Base-by-base conservation (phyloP, 2,113 vertebrate genomes). In the Pampusana beccarii region DNA sequence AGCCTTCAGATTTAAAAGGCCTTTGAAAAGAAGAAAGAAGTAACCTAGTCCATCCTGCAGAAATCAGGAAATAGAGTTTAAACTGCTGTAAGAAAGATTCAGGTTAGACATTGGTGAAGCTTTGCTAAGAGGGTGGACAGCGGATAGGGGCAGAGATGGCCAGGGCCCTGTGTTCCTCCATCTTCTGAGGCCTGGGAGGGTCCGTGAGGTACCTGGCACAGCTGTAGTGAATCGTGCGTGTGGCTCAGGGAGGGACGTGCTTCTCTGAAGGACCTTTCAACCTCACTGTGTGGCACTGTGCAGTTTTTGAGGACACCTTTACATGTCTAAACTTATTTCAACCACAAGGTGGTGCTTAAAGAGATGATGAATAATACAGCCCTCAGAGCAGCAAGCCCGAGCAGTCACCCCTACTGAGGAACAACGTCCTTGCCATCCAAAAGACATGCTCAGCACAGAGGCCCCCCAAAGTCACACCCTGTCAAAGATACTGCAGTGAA, bases 1-100 rank as follows among this genome's bases (percentile, higher is more conserved):
- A 38, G 8, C 15, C 44, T 65, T 80, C 54, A 40, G 21, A 91
- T 90, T 72, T 73, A 57, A 77, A 77, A 96, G 34, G 17, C 16
- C 53, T 95, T 88, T 65, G 33, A 71, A 72, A 90, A 73, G 34
- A 73, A 86, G 38, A 83, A 86, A 62, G 24, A 84, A 93, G 23
- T n/a, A 14, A 74, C 21, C 58, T 48, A 53, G 62, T 31, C 20
- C 33, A 77, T 38, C 3, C 0, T 19, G 24, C 36, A 77, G 75
- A 80, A 67, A 93, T 34, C 25, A 19, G 54, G 64, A 88, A 93
- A 64, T 18, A 53, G 46, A 84, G 58, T 31, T 83, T 24, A 72
- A 86, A 86, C 8, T 44, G 28, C 44, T 53, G 9, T 24, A 64
- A 61, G 31, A 79, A 64, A 79, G 26, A 77, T 50, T 65, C 31